Conservation (phyloP, 2,888 invertebrate species). For the Phengaris alcon region DNA sequence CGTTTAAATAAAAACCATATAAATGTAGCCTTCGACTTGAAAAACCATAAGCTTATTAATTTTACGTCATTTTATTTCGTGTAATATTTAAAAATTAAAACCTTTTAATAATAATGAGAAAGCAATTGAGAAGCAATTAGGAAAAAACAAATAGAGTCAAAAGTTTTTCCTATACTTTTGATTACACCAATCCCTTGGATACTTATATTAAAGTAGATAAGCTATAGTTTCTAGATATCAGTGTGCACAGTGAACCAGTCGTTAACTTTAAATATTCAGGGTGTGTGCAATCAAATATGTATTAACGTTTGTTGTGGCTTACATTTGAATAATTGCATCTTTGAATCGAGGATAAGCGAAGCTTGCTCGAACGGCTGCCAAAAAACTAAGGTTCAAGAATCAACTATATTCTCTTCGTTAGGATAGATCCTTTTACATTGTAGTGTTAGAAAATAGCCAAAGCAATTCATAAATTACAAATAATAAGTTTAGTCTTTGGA, state of each 20-base stretch:
- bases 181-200: background rate
- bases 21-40: background rate
- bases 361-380: conserved; percentile 37
- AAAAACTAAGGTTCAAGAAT: conserved; percentile 1
- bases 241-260: conserved; percentile 43
- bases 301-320: conserved; percentile 59
- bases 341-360: conserved; percentile 43
- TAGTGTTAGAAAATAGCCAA: too few relatives aligned
- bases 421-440: background rate
- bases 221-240: conserved; percentile 13
- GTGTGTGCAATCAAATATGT: conserved; percentile 70
- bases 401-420: background rate
- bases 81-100: background rate
- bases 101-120: background rate
- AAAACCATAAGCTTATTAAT: background rate
- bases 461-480: too few relatives aligned
- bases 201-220: background rate
- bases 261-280: conserved; percentile 57
- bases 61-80: background rate
- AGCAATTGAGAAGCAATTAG: background rate
- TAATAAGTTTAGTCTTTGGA: background rate
- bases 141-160: background rate
- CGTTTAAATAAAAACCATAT: background rate
- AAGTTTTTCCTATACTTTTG: too few relatives aligned
- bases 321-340: conserved; percentile 61